Percentiles rank a stretch among this genome's conserved stretches.
Evolutionary conservation across 92 coral and sea anemone genomes (phyloP).

Genomic region (Muricea muricata): DNA sequence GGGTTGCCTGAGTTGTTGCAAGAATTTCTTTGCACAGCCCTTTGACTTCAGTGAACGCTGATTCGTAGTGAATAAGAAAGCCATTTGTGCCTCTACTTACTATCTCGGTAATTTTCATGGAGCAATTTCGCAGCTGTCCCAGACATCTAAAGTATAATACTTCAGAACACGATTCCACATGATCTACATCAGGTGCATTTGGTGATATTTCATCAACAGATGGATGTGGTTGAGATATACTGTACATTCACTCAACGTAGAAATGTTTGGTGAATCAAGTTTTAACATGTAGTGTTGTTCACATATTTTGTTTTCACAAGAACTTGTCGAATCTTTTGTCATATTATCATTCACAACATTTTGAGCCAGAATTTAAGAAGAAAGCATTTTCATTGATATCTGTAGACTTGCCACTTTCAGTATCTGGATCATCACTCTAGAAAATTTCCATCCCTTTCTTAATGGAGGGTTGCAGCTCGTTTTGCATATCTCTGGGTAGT

Average conservation of each 20-base stretch:
- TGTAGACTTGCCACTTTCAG: constrained; percentile 6
- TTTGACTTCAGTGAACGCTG: constrained; percentile 13
- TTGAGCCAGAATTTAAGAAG: neutral
- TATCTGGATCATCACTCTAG: constrained; percentile 4
- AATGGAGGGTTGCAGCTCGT: neutral
- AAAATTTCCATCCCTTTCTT: neutral
- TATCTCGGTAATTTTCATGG: neutral
- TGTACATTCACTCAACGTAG: neutral
- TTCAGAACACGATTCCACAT: constrained; percentile 26
- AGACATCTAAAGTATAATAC: constrained; percentile 19
- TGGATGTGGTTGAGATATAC: constrained; percentile 4
- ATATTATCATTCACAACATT: neutral
- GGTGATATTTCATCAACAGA: constrained; percentile 1
- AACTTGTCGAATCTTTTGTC: neutral
- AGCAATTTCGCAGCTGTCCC: constrained; percentile 23
- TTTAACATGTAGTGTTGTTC: neutral
- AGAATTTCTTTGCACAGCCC: constrained; percentile 20
- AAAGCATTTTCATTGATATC: neutral
- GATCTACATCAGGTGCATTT: constrained; percentile 7
- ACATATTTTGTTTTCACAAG: neutral
- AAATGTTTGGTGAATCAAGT: neutral
- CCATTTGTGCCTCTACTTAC: constrained; percentile 18
- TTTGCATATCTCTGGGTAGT: neutral
- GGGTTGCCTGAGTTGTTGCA: neutral
- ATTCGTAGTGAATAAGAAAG: constrained; percentile 28